A percentile compares a stretch with the other conserved stretches of the same genome.
These are phyloP conservation scores for Sebastes hopkinsi DNA, from an alignment of 2,797 vertebrate species.

Conservation along the genomic window DNA sequence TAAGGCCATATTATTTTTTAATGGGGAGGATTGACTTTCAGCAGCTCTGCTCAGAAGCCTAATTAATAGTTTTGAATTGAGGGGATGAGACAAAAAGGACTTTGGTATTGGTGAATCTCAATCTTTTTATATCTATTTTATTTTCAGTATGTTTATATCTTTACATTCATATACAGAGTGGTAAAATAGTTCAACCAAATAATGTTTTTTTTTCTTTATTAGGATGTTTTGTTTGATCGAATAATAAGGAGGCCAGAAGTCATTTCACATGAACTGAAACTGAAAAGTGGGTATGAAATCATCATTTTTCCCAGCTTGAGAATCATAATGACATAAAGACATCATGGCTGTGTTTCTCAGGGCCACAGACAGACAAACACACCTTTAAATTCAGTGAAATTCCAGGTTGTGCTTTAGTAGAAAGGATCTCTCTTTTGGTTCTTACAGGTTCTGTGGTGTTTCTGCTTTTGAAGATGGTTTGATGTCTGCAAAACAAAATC, in stretches of 20 bases:
- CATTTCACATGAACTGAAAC: too few species aligned
- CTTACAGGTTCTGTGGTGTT: slow-evolving; percentile 57
- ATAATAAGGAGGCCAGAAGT: neutral
- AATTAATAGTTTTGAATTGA: slow-evolving; percentile 6
- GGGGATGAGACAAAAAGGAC: neutral
- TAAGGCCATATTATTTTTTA: neutral
- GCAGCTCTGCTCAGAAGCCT: slow-evolving; percentile 1
- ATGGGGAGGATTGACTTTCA: neutral
- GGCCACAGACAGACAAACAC: slow-evolving; percentile 6
- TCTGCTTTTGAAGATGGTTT: slow-evolving; percentile 71
- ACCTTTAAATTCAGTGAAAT: slow-evolving; percentile 80
- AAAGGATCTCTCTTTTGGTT: slow-evolving; percentile 67
- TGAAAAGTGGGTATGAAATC: neutral
- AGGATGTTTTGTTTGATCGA: neutral
- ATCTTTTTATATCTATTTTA: neutral
- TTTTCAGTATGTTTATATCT: neutral
- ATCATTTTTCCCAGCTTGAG: neutral
- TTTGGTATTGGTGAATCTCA: neutral
- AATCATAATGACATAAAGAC: neutral
- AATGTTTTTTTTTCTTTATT: neutral
- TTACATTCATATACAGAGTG: neutral
- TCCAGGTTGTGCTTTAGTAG: slow-evolving; percentile 55
- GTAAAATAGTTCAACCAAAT: neutral
- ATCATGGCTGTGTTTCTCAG: neutral
- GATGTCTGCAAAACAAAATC: slow-evolving; percentile 66